phyloP scores from a whole-genome alignment of 2,797 vertebrate species.

The Characodon lateralis region DNA sequence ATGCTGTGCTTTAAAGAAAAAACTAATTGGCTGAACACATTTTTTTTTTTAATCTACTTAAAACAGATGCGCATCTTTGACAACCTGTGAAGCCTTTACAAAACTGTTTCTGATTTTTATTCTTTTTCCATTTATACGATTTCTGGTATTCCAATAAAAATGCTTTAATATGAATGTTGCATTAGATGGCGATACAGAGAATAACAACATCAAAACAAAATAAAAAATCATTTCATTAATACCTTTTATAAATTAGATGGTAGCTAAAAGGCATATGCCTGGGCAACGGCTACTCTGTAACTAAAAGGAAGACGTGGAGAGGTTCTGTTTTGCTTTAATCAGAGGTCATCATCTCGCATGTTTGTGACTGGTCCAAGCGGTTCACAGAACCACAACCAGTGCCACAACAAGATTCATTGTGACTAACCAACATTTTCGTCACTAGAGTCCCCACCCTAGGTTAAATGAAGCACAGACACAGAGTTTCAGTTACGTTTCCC shows the following conservation, averaged over 20 bases:
- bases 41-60: background rate
- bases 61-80: background rate
- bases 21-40: background rate
- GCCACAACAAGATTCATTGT: background rate
- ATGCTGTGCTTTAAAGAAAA: background rate
- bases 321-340: background rate
- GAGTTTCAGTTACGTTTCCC: background rate
- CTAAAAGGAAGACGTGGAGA: background rate
- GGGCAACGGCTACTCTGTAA: too few species aligned
- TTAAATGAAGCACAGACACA: background rate
- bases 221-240: background rate
- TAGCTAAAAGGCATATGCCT: background rate
- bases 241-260: background rate
- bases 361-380: background rate
- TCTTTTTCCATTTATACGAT: background rate
- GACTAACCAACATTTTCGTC: background rate
- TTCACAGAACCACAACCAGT: background rate
- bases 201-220: background rate
- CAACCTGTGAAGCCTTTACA: background rate
- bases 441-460: background rate
- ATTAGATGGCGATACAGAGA: background rate
- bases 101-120: background rate
- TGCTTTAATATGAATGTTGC: background rate
- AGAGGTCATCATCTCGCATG: background rate
- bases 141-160: background rate